Percentiles rank a stretch among this genome's conserved stretches.
phyloP scores from a whole-genome alignment of 2,888 invertebrate genomes.

The Tillus elongatus region DNA sequence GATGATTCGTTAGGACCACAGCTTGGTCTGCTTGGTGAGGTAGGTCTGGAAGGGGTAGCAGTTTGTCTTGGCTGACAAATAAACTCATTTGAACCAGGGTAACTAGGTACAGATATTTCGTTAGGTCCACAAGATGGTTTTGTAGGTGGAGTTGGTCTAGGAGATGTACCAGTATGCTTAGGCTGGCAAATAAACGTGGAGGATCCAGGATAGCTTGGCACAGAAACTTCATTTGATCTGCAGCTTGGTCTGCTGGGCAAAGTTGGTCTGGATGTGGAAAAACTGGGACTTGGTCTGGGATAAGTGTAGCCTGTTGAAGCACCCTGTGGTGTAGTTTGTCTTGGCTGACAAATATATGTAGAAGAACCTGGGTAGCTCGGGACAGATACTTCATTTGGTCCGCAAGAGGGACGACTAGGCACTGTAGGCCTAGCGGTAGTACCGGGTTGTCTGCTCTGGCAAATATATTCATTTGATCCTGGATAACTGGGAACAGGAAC shows the following conservation, averaged over 20 bases:
- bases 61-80: not conserved
- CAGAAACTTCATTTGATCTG: not conserved
- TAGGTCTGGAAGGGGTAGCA: no score
- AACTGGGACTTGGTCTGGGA: conserved; percentile 10
- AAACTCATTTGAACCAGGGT: no score
- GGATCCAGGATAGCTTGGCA: not conserved
- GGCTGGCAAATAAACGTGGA: not conserved
- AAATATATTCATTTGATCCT: not conserved
- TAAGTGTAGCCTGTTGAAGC: conserved; percentile 9
- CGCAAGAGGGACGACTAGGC: conserved; percentile 15
- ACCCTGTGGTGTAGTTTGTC: conserved; percentile 9
- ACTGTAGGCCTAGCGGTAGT: no score
- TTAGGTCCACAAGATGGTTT: no score
- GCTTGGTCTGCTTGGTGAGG: no score
- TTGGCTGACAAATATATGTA: conserved; percentile 13
- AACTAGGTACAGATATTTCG: no score
- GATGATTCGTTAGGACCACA: no score
- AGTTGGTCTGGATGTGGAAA: not conserved
- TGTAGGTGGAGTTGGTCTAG: not conserved
- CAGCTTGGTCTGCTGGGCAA: not conserved
- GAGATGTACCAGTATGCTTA: not conserved
- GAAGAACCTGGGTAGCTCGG: no score
- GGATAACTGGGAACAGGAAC: not conserved
- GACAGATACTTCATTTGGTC: no score
- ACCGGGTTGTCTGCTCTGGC: conserved; percentile 1